These are phyloP conservation scores for Callosobruchus maculatus DNA, from an alignment of 2,888 invertebrate species.

Conservation along the genomic window DNA sequence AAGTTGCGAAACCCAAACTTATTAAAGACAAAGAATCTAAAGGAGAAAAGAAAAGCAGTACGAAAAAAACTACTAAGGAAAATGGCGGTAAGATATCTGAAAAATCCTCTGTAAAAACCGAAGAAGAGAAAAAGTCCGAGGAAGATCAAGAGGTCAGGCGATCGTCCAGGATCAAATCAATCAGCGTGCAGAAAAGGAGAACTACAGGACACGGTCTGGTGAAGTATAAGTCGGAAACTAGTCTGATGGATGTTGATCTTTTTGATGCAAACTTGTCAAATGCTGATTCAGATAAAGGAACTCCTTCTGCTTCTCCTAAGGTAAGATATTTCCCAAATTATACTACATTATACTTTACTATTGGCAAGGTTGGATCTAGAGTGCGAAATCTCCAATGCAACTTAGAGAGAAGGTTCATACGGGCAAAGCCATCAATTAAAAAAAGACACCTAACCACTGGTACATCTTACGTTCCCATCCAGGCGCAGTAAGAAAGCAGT, in stretches of 20 bases:
- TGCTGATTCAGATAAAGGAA: conserved; percentile 27
- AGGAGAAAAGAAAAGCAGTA: not conserved
- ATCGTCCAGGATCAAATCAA: conserved; percentile 73
- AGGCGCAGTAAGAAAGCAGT: no score
- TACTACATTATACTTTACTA: no score
- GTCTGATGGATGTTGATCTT: conserved; percentile 50
- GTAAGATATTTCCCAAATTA: not conserved
- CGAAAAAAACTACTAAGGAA: not conserved
- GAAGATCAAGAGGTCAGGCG: conserved; percentile 54
- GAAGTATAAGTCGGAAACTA: conserved; percentile 45
- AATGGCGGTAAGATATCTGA: conserved; percentile 4
- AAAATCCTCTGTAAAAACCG: conserved; percentile 5
- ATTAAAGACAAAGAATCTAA: conserved; percentile 6
- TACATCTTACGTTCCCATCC: no score
- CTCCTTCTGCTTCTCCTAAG: conserved; percentile 24
- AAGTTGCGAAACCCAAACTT: conserved; percentile 4
- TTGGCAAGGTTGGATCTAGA: no score
- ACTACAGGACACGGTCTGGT: conserved; percentile 65
- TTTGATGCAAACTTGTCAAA: conserved; percentile 54
- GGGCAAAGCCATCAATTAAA: no score
- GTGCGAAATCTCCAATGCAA: no score
- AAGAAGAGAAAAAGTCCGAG: conserved; percentile 10
- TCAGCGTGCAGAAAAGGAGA: conserved; percentile 64
- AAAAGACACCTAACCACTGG: no score
- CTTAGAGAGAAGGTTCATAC: no score